Base-by-base conservation (phyloP, 2,888 invertebrate species). In the Ennomos erosarius region DNA sequence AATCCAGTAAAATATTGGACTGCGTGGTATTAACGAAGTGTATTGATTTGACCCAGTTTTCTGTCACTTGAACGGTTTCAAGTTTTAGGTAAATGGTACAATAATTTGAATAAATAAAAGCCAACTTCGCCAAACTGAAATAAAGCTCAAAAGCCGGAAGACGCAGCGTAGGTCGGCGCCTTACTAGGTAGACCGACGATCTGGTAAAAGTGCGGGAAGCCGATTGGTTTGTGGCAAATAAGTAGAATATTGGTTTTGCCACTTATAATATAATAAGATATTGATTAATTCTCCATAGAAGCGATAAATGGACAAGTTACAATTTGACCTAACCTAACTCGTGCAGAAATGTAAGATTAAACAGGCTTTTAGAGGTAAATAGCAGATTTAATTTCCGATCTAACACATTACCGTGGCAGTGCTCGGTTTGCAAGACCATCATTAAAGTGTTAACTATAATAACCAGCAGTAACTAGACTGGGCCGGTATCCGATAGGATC, bases 401-500 rank as follows among this genome's bases (percentile, higher is more conserved):
- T 43, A 45, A 53, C 53, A 53, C 48, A 40, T 53, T 49, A 53
- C 43, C 11, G 12, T 11, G 37, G 36, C 9, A 16, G 38, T 10
- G 33, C 5, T 35, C 36, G 34, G 55, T 2, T 37, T n/a, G 37
- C 46, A 9, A 35, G 40, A 36, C 51, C 51, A 55, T 73, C 73
- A 75, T 79, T 76, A 76, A 56, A 74, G 69, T 67, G 73, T 62
- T 74, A 76, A 76, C 73, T 70, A 67, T 71, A 69, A 71, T 73
- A 75, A 78, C 66, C 66, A 68, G 58, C 64, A 68, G 75, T 70
- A 76, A 75, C 74, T 76, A 73, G 70, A 74, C 69, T 73, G 69
- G 73, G 74, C 75, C 74, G 76, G 72, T 79, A 77, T 80, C 71
- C 62, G 73, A 73, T 67, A 73, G 72, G 75, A 82, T 83, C 79